phyloP scores from a whole-genome alignment of 2,797 vertebrate genomes.

The Anniella stebbinsi region DNA sequence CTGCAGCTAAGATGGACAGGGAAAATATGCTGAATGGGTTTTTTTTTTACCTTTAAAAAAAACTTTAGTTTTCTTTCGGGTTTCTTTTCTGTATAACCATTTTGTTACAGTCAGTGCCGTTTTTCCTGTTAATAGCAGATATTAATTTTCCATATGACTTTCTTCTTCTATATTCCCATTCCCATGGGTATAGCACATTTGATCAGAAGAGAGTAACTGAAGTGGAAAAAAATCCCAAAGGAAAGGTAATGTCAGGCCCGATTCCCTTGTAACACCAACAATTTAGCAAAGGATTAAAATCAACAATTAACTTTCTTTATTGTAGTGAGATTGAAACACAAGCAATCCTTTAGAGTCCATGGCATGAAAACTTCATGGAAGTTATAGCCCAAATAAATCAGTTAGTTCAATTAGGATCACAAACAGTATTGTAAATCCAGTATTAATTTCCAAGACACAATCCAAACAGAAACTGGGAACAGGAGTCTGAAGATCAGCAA shows the following conservation, averaged over 20 bases:
- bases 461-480: no score
- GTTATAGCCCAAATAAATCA: no score
- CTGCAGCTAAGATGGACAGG: background rate
- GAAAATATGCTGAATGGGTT: conserved; percentile 6
- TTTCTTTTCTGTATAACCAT: background rate
- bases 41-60: background rate
- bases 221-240: conserved; percentile 11
- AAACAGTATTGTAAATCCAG: no score
- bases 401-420: no score
- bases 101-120: background rate
- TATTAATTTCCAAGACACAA: no score
- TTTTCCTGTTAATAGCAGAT: conserved; percentile 20
- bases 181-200: background rate
- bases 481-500: no score
- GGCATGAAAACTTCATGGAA: no score
- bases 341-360: no score
- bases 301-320: no score
- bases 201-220: conserved; percentile 26
- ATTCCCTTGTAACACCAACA: no score
- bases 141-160: conserved; percentile 8
- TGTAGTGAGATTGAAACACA: no score
- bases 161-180: conserved; percentile 6
- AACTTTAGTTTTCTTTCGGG: background rate
- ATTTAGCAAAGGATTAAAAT: no score
- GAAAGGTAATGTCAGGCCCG: background rate